These are phyloP conservation scores for Meandrina meandrites DNA, from an alignment of 92 coral and sea anemone species.

Conservation along the genomic window DNA sequence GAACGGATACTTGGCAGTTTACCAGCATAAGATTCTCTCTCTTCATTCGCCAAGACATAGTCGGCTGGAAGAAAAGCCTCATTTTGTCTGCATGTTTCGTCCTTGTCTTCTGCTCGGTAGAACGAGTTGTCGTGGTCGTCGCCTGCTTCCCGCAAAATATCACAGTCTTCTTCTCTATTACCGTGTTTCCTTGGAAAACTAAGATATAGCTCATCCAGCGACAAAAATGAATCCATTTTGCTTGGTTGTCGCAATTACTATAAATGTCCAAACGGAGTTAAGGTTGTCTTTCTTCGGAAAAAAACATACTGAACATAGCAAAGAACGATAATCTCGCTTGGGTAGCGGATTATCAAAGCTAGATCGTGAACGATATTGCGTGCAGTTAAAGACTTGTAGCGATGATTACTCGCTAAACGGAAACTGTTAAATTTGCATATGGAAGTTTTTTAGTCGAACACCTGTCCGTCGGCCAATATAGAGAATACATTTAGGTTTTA, in stretches of 20 bases:
- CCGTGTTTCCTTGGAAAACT: neutral
- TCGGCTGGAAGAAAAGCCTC: neutral
- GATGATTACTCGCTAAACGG: neutral
- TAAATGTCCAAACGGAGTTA: neutral
- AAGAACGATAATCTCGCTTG: neutral
- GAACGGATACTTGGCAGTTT: slow-evolving; percentile 25
- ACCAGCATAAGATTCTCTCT: neutral
- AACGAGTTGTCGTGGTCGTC: neutral
- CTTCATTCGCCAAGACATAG: neutral
- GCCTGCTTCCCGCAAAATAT: neutral
- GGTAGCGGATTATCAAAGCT: neutral
- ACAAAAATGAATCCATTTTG: slow-evolving; percentile 20
- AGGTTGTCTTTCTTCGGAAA: neutral
- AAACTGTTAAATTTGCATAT: slow-evolving; percentile 28
- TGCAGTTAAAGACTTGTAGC: neutral
- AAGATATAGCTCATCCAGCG: slow-evolving; percentile 23
- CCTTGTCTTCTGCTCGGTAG: neutral
- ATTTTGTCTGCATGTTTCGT: neutral
- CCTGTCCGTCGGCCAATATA: neutral
- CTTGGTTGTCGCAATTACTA: neutral
- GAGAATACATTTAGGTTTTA: neutral
- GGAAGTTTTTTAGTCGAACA: slow-evolving; percentile 9
- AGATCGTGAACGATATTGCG: neutral
- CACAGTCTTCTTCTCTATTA: neutral
- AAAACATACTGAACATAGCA: neutral